A percentile compares a stretch with the other conserved stretches of the same genome.
These are phyloP conservation scores for Latrodectus hesperus DNA, from an alignment of 2,888 invertebrate genomes.

Conservation along the genomic window DNA sequence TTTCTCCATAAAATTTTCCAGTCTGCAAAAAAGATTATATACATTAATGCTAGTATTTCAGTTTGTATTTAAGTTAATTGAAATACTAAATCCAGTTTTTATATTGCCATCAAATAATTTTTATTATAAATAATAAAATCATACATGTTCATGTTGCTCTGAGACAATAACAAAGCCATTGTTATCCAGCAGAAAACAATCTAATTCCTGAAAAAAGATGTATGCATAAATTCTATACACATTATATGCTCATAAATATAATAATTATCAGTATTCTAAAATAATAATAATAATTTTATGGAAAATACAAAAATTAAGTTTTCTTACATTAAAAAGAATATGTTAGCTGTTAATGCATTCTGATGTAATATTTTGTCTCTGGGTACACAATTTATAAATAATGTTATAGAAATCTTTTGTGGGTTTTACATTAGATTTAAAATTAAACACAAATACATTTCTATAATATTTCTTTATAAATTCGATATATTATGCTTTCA, in stretches of 20 bases:
- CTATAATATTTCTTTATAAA: too few species aligned
- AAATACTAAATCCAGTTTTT: background rate
- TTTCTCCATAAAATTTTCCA: conserved; percentile 94
- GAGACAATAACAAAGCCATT: conserved; percentile 95
- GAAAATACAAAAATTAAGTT: background rate
- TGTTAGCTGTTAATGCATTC: too few species aligned
- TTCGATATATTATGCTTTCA: too few species aligned
- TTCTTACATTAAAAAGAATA: background rate
- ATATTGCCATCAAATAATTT: background rate
- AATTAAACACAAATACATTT: too few species aligned
- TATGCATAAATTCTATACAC: background rate
- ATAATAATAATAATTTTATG: background rate
- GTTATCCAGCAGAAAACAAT: conserved; percentile 95
- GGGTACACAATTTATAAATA: too few species aligned
- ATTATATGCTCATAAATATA: too few species aligned
- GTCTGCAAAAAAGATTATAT: conserved; percentile 70
- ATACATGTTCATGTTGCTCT: conserved; percentile 84
- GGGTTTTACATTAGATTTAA: too few species aligned
- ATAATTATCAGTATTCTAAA: too few species aligned
- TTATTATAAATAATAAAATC: conserved; percentile 30
- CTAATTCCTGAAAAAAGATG: conserved; percentile 76
- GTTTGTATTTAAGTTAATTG: background rate
- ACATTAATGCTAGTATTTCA: background rate
- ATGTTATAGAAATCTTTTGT: too few species aligned
- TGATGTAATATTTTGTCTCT: too few species aligned